Evolutionary conservation across 2,113 vertebrate genomes (phyloP), one percentile per base, ranked within the genome.

Genomic region (Caranx melampygus): DNA sequence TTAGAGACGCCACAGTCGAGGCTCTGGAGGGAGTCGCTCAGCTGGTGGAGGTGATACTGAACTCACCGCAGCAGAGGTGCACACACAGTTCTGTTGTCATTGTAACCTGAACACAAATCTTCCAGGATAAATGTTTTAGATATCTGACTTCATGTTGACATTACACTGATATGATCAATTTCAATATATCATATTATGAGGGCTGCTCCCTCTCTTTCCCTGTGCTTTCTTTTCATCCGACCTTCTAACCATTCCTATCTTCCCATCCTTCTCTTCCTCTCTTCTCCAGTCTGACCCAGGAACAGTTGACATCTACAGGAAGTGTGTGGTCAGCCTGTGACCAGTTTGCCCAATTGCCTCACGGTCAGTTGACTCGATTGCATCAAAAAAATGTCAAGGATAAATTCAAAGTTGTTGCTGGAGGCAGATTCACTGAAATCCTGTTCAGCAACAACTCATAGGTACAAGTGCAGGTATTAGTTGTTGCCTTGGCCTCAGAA

Each of bases 271-370:
- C 10, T 44, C 13, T 1, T 75, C 40, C 34, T 14, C 16, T 64
- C 3, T 10, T 15, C 55, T 78, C 5, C 51, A 99, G 97, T 81
- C 85, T 96, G 21, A 95, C 94, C 65, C 97, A 95, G 91, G 96
- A 94, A 6, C 97, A 97, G 91, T 89, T 99, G 62, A 93, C 93
- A 33, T 96, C 96, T 14, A 98, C 96, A 12, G 98, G 96, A 72
- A 90, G 93, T 6, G 95, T 98, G 47, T 98, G 96, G 96, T 94
- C 94, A 21, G 95, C 95, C 0, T 99, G 97, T 54, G 95, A 97
- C 49, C 95, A 90, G 26, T 95, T 96, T 35, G 65, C 85, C 76
- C 90, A 51, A 26, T 77, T 99, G 75, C 97, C 98, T 13, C 93
- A 57, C 95, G 97, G 98, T 98, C 11, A 71, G 87, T 75, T 4